Evolutionary conservation across 30 jellyfish, hydroid and myxozoan genomes (phyloP), one percentile per base, ranked within the genome.

Genomic region (Aurelia sp.): DNA sequence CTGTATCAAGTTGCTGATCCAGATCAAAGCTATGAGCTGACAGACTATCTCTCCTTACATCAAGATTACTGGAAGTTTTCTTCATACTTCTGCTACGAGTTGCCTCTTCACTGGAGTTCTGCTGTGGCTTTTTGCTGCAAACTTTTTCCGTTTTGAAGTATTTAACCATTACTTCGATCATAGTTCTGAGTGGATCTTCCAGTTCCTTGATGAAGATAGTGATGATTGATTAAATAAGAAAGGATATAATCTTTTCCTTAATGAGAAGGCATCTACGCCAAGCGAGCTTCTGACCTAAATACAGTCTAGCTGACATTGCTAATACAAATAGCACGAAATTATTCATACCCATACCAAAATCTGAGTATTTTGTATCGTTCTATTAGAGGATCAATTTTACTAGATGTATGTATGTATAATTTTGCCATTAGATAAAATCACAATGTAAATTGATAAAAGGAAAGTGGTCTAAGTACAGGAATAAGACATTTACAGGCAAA

Each of bases 81-180:
- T 37, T 53, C 4, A 30, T 9, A 68, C 4, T 30, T 57, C 73
- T 48, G 13, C 60, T 71, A 4, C 60, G 58, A n/a, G 33, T 52
- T 3, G 17, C 31, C 3, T 48, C 83, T 27, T 30, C 48, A 67
- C 30, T 52, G 18, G 80, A 17, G 37, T 27, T 53, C 8, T 75
- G 69, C 20, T 55, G 86, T 53, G 86, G 27, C 13, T 31, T 50
- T 23, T 35, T 55, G 17, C 58, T 60, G 13, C 33, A 2, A 33
- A 31, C 75, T 30, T 74, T 74, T 53, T 81, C 90, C 10, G 31
- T 37, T 21, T 55, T 61, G 40, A 68, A 81, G 73, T 47, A 70
- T 51, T 66, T 81, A 11, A 66, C 90, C 90, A 81, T 81, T 21
- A 81, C 83, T 60, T 81, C 90, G 20, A 81, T 66, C 90, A 81